A percentile compares a stretch with the other conserved stretches of the same genome.
phyloP scores from a whole-genome alignment of 2,888 invertebrate species.

The Cantharis rustica region DNA sequence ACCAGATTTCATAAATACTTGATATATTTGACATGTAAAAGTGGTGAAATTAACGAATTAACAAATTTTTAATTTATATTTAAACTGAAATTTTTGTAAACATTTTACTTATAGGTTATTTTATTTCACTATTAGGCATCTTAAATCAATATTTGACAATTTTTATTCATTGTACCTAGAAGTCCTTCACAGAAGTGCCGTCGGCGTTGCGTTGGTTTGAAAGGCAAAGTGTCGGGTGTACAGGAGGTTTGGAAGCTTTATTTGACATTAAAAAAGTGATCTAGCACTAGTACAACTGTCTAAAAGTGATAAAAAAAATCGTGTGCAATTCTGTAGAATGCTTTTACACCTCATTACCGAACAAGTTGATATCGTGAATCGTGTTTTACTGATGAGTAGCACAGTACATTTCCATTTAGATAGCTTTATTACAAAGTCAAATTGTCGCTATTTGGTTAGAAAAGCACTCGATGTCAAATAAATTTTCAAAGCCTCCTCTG shows the following conservation, averaged over 20 bases:
- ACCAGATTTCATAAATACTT: background rate
- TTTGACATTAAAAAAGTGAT: background rate
- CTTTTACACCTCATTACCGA: background rate
- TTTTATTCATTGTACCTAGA: no score
- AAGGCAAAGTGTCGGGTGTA: background rate
- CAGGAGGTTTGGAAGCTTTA: background rate
- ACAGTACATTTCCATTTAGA: background rate
- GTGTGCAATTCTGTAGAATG: background rate
- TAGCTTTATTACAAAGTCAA: background rate
- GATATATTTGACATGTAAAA: no score
- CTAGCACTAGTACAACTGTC: background rate
- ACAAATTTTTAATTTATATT: background rate
- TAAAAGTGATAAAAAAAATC: background rate
- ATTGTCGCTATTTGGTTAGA: no score
- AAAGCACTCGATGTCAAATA: no score
- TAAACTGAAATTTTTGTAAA: no score
- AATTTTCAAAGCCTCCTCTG: no score
- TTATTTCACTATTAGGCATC: no score
- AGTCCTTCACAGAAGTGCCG: background rate
- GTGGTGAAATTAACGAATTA: no score
- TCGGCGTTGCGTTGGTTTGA: background rate
- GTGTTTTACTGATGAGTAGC: background rate
- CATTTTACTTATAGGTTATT: no score
- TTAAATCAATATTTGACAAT: no score
- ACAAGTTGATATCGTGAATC: background rate